Evolutionary conservation across 2,888 invertebrate genomes (phyloP).

Genomic region (Arrhopalites spinosus): DNA sequence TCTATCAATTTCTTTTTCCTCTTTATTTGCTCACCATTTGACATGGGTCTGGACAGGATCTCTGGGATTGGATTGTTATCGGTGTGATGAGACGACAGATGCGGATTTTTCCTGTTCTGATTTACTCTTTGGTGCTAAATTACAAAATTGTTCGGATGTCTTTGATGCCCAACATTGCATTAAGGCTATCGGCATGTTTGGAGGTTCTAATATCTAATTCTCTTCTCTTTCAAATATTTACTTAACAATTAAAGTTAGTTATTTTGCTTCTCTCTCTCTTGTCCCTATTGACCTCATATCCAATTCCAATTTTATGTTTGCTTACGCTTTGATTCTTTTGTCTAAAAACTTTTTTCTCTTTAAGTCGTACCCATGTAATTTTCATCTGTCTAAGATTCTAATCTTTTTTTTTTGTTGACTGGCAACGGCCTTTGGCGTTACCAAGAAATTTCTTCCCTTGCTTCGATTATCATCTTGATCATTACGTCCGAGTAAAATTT

Average conservation of each 20-base stretch:
- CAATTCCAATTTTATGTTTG: too few relatives aligned
- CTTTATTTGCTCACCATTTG: too few relatives aligned
- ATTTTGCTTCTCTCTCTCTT: not conserved
- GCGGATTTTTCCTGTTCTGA: slow-evolving; percentile 58
- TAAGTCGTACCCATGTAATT: not conserved
- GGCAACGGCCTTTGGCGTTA: not conserved
- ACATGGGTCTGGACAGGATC: too few relatives aligned
- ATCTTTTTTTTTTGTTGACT: not conserved
- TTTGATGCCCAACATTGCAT: slow-evolving; percentile 82
- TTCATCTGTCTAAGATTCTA: not conserved
- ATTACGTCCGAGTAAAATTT: not conserved
- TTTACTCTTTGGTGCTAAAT: slow-evolving; percentile 61
- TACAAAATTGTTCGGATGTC: slow-evolving; percentile 72
- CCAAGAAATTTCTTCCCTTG: not conserved
- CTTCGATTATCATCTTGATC: too few relatives aligned
- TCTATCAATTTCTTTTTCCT: too few relatives aligned
- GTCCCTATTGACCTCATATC: not conserved
- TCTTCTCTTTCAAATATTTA: not conserved
- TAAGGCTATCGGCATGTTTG: slow-evolving; percentile 80
- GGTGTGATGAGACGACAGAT: slow-evolving; percentile 50
- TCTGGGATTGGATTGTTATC: slow-evolving; percentile 68
- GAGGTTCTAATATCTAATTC: slow-evolving; percentile 57
- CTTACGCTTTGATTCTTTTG: too few relatives aligned
- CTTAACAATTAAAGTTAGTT: not conserved
- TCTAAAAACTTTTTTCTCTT: not conserved